Conservation (phyloP, 2,113 vertebrate genomes). For the Pseudorectes ferrugineus region DNA sequence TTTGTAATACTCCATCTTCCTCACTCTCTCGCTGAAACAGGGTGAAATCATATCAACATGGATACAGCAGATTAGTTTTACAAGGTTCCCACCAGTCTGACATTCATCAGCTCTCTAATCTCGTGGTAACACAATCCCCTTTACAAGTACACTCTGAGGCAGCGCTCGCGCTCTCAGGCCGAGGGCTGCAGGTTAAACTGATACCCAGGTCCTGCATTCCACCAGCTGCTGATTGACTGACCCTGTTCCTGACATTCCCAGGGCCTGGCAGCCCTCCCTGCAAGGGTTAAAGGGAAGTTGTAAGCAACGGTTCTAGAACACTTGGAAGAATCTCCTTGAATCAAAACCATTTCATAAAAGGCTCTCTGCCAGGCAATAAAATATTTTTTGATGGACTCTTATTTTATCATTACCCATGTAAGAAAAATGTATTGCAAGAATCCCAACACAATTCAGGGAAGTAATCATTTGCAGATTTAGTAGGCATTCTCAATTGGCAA, state of each 20-base stretch:
- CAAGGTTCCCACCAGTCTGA: slow-evolving; percentile 48
- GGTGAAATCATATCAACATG: slow-evolving; percentile 33
- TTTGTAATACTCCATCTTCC: neutral
- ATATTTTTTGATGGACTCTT: slow-evolving; percentile 49
- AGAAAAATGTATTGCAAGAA: slow-evolving; percentile 67
- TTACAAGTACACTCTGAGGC: neutral
- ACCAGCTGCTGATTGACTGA: neutral
- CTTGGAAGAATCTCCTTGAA: slow-evolving; percentile 51
- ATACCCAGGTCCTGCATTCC: neutral
- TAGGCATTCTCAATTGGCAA: slow-evolving; percentile 70
- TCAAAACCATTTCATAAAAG: slow-evolving; percentile 58
- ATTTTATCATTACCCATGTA: slow-evolving; percentile 66
- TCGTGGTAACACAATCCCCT: slow-evolving; percentile 32
- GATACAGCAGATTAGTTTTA: slow-evolving; percentile 56
- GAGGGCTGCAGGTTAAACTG: slow-evolving; percentile 15
- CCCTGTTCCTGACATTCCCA: neutral
- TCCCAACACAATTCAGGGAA: slow-evolving; percentile 54
- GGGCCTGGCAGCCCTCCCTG: slow-evolving; percentile 16
- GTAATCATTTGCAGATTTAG: slow-evolving; percentile 76
- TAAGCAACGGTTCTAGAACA: slow-evolving; percentile 19
- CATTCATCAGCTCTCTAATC: slow-evolving; percentile 45
- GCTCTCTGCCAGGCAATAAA: slow-evolving; percentile 48
- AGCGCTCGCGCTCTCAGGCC: neutral
- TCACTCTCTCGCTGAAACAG: neutral
- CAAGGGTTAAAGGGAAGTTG: slow-evolving; percentile 60